Evolutionary conservation across 2,888 invertebrate species (phyloP).

Genomic region (Macrophya alboannulata): DNA sequence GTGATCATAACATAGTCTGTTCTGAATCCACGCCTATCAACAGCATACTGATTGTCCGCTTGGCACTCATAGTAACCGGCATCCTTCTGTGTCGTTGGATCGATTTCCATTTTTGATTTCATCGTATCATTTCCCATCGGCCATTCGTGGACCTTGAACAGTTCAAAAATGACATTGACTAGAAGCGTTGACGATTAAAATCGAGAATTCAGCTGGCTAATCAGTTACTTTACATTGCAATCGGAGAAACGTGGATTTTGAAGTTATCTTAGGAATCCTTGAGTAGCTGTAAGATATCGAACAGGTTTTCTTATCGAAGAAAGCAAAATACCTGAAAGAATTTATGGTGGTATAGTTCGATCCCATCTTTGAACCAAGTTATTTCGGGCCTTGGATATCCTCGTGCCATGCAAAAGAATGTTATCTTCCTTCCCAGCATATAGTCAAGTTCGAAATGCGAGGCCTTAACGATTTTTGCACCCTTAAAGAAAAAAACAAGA

Average conservation of each 20-base stretch:
- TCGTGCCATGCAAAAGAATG: slow-evolving; percentile 88
- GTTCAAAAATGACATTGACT: background rate
- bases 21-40: slow-evolving; percentile 86
- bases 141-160: slow-evolving; percentile 85
- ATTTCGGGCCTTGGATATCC: slow-evolving; percentile 88
- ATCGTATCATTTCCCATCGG: slow-evolving; percentile 84
- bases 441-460: slow-evolving; percentile 89
- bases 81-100: slow-evolving; percentile 88
- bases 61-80: slow-evolving; percentile 88
- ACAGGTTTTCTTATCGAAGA: background rate
- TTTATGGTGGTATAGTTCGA: slow-evolving; percentile 87
- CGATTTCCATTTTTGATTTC: slow-evolving; percentile 89
- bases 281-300: background rate
- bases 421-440: slow-evolving; percentile 88
- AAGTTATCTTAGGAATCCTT: background rate
- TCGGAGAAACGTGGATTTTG: too few relatives aligned
- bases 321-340: slow-evolving; percentile 84
- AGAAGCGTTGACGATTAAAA: background rate
- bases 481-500: slow-evolving; percentile 80
- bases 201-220: too few relatives aligned
- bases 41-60: slow-evolving; percentile 87
- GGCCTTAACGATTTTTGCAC: slow-evolving; percentile 86
- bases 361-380: slow-evolving; percentile 90
- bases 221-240: background rate
- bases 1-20: slow-evolving; percentile 84